Evolutionary conservation across 2,113 vertebrate genomes (phyloP).

Genomic region (Rhynchopsitta pachyrhyncha): DNA sequence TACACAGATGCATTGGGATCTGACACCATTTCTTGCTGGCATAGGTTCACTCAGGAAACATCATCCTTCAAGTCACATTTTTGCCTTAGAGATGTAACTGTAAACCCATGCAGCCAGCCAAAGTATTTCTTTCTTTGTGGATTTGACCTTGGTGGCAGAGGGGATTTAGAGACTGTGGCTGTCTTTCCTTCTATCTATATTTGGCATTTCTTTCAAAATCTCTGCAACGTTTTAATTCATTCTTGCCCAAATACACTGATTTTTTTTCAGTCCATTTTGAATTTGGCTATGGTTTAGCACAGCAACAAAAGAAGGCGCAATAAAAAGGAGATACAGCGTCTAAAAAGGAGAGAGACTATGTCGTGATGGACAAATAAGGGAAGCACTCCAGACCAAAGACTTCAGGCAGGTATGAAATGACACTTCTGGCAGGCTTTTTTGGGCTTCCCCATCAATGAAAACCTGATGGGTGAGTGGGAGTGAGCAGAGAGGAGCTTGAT

Average conservation of each 20-base stretch:
- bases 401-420: slow-evolving; percentile 43
- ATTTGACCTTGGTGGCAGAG: background rate
- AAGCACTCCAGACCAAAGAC: slow-evolving; percentile 3
- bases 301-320: background rate
- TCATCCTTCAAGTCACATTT: background rate
- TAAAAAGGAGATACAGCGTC: rapidly evolving
- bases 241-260: background rate
- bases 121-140: background rate
- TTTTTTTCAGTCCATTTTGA: background rate
- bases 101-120: background rate
- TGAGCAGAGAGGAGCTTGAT: slow-evolving; percentile 26
- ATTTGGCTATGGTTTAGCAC: background rate
- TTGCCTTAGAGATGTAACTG: background rate
- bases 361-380: background rate
- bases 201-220: background rate
- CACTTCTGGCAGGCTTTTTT: slow-evolving; percentile 35
- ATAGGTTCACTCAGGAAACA: background rate
- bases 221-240: background rate
- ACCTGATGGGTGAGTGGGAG: slow-evolving; percentile 35
- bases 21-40: background rate
- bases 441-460: background rate
- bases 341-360: background rate
- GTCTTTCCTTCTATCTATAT: background rate
- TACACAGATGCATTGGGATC: background rate
- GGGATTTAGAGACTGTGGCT: background rate